Conservation (phyloP, 2,113 vertebrate genomes). For the Corvus hawaiiensis region DNA sequence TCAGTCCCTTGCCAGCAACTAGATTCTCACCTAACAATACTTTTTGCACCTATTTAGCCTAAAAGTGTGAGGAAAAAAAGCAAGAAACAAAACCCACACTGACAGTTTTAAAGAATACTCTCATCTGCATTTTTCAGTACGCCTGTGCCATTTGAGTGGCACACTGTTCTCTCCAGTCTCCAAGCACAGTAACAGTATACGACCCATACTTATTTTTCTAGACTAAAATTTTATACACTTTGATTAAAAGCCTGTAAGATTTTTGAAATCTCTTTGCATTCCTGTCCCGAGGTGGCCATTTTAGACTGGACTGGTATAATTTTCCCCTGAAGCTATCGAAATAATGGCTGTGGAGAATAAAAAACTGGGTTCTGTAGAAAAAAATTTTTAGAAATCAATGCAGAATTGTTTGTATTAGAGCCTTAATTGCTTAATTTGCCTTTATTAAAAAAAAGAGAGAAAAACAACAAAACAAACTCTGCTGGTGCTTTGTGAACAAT, state of each 20-base stretch:
- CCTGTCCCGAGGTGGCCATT: neutral
- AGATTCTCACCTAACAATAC: neutral
- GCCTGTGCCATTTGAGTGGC: slow-evolving; percentile 24
- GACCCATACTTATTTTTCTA: slow-evolving; percentile 75
- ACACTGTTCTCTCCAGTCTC: slow-evolving; percentile 27
- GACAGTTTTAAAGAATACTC: neutral
- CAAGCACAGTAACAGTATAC: slow-evolving; percentile 70
- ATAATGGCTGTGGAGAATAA: neutral
- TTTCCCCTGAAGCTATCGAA: neutral
- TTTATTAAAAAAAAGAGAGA: slow-evolving; percentile 34
- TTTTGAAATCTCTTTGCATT: slow-evolving; percentile 17
- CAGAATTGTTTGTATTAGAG: slow-evolving; percentile 35
- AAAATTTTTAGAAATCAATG: slow-evolving; percentile 17
- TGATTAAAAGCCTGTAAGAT: slow-evolving; percentile 53
- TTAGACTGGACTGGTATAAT: neutral
- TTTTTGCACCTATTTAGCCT: neutral
- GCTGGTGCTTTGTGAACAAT: slow-evolving; percentile 39
- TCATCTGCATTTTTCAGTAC: slow-evolving; percentile 18
- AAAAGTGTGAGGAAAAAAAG: neutral
- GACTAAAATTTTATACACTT: slow-evolving; percentile 70
- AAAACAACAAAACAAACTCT: neutral
- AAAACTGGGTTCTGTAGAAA: slow-evolving; percentile 8
- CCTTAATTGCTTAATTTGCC: slow-evolving; percentile 44
- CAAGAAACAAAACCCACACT: neutral
- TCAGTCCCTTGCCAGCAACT: slow-evolving; percentile 96